Evolutionary conservation across 2,113 vertebrate genomes (phyloP).

Genomic region (Okapia johnstoni): DNA sequence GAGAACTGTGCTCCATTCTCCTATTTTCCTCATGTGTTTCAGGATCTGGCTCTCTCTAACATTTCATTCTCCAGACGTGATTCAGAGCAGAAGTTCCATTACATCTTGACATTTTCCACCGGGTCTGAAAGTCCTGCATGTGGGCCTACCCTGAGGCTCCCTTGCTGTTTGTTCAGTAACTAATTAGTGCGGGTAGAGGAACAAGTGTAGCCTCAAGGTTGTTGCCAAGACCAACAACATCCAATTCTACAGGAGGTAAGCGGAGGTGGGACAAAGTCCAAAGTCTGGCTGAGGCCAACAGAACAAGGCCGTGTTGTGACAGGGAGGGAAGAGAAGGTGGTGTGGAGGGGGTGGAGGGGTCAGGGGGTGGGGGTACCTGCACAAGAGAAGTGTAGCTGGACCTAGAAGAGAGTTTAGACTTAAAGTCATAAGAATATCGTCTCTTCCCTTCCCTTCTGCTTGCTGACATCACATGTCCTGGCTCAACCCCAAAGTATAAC

Average conservation of each 20-base stretch:
- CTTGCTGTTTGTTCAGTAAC: constrained; percentile 51
- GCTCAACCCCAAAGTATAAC: not conserved
- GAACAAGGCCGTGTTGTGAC: not conserved
- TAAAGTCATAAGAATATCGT: not conserved
- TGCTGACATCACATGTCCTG: not conserved
- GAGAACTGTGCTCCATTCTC: constrained; percentile 49
- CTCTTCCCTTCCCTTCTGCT: not conserved
- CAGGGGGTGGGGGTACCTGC: not conserved
- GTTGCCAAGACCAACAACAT: constrained; percentile 44
- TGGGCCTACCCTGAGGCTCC: constrained; percentile 22
- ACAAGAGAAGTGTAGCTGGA: not conserved
- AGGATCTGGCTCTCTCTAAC: constrained; percentile 36
- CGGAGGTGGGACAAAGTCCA: not conserved
- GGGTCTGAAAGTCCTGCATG: constrained; percentile 41
- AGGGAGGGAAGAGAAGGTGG: not conserved
- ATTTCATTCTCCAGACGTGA: constrained; percentile 64
- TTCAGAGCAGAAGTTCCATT: constrained; percentile 56
- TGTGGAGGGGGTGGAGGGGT: not conserved
- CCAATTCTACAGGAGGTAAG: constrained; percentile 21
- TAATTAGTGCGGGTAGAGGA: constrained; percentile 48
- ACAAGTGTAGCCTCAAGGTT: constrained; percentile 49
- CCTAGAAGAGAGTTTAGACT: not conserved
- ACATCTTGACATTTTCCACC: constrained; percentile 68
- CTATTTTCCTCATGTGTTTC: constrained; percentile 61
- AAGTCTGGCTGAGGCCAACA: not conserved